A percentile compares a stretch with the other conserved stretches of the same genome.
Evolutionary conservation across 2,888 invertebrate genomes (phyloP).

Genomic region (Drosophila affinis): DNA sequence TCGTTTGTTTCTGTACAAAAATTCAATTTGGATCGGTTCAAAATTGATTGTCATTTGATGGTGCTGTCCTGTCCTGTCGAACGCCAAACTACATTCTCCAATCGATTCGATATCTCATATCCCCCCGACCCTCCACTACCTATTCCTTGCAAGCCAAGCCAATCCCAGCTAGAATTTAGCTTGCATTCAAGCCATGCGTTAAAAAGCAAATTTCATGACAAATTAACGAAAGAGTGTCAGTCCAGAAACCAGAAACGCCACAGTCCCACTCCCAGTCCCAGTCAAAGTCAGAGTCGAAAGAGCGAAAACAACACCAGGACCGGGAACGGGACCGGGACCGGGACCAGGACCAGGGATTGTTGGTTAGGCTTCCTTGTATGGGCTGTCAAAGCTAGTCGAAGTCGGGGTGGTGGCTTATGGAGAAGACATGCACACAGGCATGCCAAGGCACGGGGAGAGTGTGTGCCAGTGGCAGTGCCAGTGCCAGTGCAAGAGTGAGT

Average conservation of each 20-base stretch:
- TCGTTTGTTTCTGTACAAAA: background rate
- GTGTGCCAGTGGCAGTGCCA: background rate
- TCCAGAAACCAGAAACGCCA: background rate
- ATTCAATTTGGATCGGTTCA: too few relatives aligned
- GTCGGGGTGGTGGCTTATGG: slow-evolving; percentile 34
- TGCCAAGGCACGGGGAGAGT: slow-evolving; percentile 40
- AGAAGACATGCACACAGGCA: slow-evolving; percentile 52
- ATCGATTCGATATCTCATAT: background rate
- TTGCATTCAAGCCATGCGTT: slow-evolving; percentile 62
- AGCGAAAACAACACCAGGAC: slow-evolving; percentile 23
- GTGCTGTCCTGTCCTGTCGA: background rate
- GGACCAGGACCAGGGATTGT: slow-evolving; percentile 21
- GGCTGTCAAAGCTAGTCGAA: slow-evolving; percentile 65
- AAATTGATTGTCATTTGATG: too few relatives aligned
- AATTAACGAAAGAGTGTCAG: slow-evolving; percentile 64
- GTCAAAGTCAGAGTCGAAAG: slow-evolving; percentile 30
- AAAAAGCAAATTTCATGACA: slow-evolving; percentile 69
- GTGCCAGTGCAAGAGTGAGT: too few relatives aligned
- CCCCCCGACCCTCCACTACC: too few relatives aligned
- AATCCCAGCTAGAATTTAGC: slow-evolving; percentile 20
- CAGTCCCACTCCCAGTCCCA: background rate
- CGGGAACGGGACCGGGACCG: background rate
- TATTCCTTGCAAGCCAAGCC: too few relatives aligned
- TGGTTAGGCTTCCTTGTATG: slow-evolving; percentile 73
- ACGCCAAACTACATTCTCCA: background rate